Percentiles rank a stretch among this genome's conserved stretches.
These are phyloP conservation scores for Porphyrio hochstetteri DNA, from an alignment of 2,113 vertebrate genomes.

Conservation along the genomic window DNA sequence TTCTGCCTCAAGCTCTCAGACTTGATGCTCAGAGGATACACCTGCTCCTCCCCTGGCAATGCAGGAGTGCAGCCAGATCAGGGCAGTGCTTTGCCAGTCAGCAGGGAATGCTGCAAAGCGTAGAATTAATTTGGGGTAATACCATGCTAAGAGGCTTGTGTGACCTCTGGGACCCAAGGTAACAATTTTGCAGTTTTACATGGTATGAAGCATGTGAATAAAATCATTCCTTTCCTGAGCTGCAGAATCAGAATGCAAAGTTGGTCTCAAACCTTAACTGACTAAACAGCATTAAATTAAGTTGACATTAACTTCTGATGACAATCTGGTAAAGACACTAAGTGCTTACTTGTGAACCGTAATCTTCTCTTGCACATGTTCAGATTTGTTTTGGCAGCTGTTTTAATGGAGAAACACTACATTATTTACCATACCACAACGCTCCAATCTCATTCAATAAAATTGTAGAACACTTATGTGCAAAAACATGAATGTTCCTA, in stretches of 20 bases:
- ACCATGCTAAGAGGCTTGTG: neutral
- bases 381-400: constrained; percentile 23
- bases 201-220: neutral
- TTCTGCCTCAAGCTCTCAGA: neutral
- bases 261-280: neutral
- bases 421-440: constrained; percentile 14
- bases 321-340: neutral
- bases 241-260: neutral
- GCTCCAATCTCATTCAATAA: constrained; percentile 21
- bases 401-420: constrained; percentile 13
- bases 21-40: neutral
- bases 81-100: neutral
- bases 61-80: neutral
- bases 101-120: neutral
- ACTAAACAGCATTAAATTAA: neutral
- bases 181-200: neutral
- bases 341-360: constrained; percentile 1
- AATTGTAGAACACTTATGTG: neutral
- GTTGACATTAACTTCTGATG: neutral
- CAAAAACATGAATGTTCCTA: neutral
- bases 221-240: neutral
- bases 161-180: neutral
- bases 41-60: neutral
- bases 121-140: neutral
- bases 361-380: neutral